Evolutionary conservation across 2,888 invertebrate genomes (phyloP).

Genomic region (Lasioglossum pauxillum): DNA sequence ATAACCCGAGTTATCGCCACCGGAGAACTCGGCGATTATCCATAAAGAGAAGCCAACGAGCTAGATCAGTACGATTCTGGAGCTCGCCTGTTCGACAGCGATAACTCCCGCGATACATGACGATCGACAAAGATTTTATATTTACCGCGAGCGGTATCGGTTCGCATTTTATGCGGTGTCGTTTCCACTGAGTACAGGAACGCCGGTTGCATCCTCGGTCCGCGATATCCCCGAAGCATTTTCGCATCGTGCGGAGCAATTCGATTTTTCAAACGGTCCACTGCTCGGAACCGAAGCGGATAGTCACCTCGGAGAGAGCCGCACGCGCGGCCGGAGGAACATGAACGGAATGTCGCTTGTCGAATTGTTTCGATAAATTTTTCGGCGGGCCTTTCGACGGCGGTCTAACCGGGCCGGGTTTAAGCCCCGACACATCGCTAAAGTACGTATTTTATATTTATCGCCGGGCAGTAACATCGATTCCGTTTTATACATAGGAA

Average conservation of each 20-base stretch:
- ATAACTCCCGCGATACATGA: slow-evolving; percentile 13
- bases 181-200: slow-evolving; percentile 8
- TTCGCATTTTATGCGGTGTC: slow-evolving; percentile 19
- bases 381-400: slow-evolving; percentile 13
- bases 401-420: slow-evolving; percentile 16
- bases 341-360: background rate
- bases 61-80: no score
- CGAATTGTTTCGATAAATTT: slow-evolving; percentile 41
- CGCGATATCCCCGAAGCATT: background rate
- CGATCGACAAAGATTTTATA: slow-evolving; percentile 13
- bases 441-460: slow-evolving; percentile 48
- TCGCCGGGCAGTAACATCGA: slow-evolving; percentile 42
- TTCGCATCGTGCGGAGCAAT: background rate
- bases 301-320: background rate
- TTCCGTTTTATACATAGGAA: slow-evolving; percentile 25
- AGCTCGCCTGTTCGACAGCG: background rate
- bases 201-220: background rate
- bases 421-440: slow-evolving; percentile 16
- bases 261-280: slow-evolving; percentile 17
- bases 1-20: background rate
- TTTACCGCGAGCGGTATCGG: background rate
- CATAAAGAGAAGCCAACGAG: background rate
- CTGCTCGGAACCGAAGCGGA: background rate
- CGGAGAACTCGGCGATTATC: background rate
- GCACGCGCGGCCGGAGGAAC: background rate